A percentile compares a stretch with the other conserved stretches of the same genome.
Evolutionary conservation across 2,888 invertebrate species (phyloP).

Genomic region (Sinodicranocentrus sp.): DNA sequence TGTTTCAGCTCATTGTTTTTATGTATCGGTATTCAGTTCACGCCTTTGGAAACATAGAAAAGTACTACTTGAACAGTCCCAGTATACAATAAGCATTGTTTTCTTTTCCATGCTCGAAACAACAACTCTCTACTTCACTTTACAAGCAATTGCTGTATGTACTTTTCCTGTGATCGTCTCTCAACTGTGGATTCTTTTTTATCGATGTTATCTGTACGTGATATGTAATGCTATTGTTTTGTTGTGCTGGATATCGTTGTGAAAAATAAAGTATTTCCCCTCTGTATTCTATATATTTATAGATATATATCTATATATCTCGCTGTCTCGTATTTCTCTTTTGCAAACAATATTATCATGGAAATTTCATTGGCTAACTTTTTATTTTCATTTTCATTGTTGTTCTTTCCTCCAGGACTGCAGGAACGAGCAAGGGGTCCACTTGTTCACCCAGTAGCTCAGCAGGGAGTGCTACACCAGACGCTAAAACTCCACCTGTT

Average conservation of each 20-base stretch:
- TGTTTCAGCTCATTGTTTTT: background rate
- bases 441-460: constrained; percentile 77
- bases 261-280: background rate
- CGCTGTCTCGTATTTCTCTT: constrained; percentile 19
- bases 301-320: constrained; percentile 6
- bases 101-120: too few species aligned
- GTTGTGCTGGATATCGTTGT: background rate
- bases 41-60: too few species aligned
- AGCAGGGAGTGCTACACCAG: constrained; percentile 78
- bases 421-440: constrained; percentile 79
- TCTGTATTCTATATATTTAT: constrained; percentile 3
- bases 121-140: too few species aligned
- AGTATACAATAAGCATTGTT: too few species aligned
- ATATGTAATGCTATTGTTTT: constrained; percentile 3
- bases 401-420: constrained; percentile 77
- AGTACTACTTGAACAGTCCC: too few species aligned
- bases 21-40: too few species aligned
- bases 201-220: background rate
- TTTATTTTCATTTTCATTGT: constrained; percentile 37
- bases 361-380: constrained; percentile 33
- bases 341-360: constrained; percentile 24
- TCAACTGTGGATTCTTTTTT: background rate
- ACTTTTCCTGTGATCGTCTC: constrained; percentile 1
- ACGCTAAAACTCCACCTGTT: constrained; percentile 81
- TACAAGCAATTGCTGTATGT: too few species aligned